Conservation (phyloP, 2,113 vertebrate genomes). For the Spilogale gracilis region DNA sequence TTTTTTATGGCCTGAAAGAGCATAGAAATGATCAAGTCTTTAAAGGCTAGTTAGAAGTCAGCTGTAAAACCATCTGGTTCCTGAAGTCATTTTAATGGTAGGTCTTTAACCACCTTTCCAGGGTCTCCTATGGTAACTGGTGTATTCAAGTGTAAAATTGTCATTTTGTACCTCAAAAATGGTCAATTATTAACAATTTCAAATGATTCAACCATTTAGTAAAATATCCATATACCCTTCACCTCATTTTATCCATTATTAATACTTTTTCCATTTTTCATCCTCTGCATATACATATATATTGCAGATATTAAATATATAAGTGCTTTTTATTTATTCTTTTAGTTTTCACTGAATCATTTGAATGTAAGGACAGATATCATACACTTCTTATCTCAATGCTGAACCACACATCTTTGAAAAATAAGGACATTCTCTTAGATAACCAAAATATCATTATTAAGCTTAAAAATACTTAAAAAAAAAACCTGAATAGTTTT, state of each 20-base stretch:
- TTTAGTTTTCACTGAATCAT: conserved; percentile 23
- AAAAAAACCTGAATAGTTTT: neutral
- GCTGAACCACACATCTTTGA: neutral
- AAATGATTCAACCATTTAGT: neutral
- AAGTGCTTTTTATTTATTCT: neutral
- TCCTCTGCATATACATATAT: neutral
- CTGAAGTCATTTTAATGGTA: conserved; percentile 18
- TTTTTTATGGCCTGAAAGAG: conserved; percentile 18
- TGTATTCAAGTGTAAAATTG: conserved; percentile 14
- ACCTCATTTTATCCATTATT: neutral
- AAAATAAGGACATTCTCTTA: neutral
- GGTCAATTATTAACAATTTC: neutral
- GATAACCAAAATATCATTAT: neutral
- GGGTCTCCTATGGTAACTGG: neutral
- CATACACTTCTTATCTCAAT: neutral
- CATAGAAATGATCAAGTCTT: conserved; percentile 11
- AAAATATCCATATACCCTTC: neutral
- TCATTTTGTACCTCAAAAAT: conserved; percentile 38
- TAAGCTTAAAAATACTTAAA: neutral
- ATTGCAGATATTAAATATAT: neutral
- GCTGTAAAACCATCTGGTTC: neutral
- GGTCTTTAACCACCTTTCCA: conserved; percentile 7
- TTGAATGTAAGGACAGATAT: neutral
- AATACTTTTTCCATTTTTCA: neutral
- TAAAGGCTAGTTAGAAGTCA: conserved; percentile 20